Evolutionary conservation across 2,797 vertebrate genomes (phyloP).

Genomic region (Lagorchestes hirsutus): DNA sequence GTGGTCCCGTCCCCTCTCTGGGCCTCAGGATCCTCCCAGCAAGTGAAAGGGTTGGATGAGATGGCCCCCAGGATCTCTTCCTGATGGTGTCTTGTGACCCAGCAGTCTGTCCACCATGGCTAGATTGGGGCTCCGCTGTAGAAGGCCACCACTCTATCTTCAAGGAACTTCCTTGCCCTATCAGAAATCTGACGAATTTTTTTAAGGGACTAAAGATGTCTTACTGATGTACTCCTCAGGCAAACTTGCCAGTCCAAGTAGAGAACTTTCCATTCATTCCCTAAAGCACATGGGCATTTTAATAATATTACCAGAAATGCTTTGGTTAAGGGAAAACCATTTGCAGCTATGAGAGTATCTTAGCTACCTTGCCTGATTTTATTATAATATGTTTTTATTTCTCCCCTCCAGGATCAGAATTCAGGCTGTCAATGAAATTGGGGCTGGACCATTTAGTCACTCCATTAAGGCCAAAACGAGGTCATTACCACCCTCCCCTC

Average conservation of each 20-base stretch:
- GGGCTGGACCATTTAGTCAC: slow-evolving; percentile 92
- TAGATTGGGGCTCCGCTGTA: not conserved
- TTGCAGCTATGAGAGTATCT: not conserved
- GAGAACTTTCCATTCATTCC: not conserved
- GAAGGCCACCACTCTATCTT: not conserved
- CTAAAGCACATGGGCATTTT: not conserved
- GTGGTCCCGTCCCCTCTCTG: not conserved
- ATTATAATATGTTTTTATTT: slow-evolving; percentile 26
- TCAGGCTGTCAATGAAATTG: slow-evolving; percentile 95
- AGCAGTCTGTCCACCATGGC: not conserved
- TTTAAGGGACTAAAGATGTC: slow-evolving; percentile 4
- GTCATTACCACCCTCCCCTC: slow-evolving; percentile 94
- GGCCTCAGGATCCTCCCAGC: not conserved
- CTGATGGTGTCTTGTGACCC: not conserved
- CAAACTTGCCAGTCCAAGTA: not conserved
- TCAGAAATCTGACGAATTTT: not conserved
- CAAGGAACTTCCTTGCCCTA: not conserved
- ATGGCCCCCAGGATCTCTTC: not conserved
- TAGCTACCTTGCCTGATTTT: not conserved
- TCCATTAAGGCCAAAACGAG: slow-evolving; percentile 92
- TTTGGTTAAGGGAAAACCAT: not conserved
- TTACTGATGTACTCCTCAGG: not conserved
- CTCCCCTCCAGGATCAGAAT: slow-evolving; percentile 90
- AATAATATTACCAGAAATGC: not conserved
- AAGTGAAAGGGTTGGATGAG: not conserved